A percentile compares a stretch with the other conserved stretches of the same genome.
These are phyloP conservation scores for Enteromius paludinosus DNA, from an alignment of 2,797 vertebrate genomes.

Conservation along the genomic window DNA sequence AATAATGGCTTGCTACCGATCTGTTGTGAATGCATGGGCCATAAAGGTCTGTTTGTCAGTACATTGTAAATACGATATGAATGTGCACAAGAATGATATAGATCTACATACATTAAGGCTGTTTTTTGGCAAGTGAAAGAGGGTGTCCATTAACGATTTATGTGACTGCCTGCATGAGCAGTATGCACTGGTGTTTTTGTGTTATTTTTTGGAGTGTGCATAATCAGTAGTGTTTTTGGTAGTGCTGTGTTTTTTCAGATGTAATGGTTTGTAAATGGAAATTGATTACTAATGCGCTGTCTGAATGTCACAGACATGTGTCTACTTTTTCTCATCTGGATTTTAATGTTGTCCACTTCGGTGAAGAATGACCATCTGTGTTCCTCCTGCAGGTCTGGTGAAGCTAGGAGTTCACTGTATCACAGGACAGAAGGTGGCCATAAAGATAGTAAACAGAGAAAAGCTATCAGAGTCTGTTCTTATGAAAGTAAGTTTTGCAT, in stretches of 20 bases:
- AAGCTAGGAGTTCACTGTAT: constrained; percentile 93
- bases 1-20: not conserved
- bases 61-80: not conserved
- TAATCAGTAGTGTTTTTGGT: not conserved
- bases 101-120: constrained; percentile 6
- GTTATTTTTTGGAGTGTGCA: not conserved
- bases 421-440: constrained; percentile 91
- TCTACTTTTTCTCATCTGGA: not conserved
- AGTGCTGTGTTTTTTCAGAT: not conserved
- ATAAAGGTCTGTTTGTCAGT: constrained; percentile 20
- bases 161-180: not conserved
- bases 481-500: constrained; percentile 84
- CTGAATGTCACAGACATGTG: not conserved
- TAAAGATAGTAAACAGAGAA: constrained; percentile 94
- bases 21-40: not conserved
- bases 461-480: constrained; percentile 91
- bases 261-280: not conserved
- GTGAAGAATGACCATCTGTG: not conserved
- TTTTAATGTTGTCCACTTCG: not conserved
- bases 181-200: constrained; percentile 1
- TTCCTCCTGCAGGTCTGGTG: constrained; percentile 82
- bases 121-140: constrained; percentile 19
- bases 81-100: constrained; percentile 1
- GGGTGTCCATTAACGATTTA: constrained; percentile 10
- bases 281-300: constrained; percentile 7